A percentile compares a stretch with the other conserved stretches of the same genome.
phyloP scores from a whole-genome alignment of 2,888 invertebrate species.

The Phengaris alcon region DNA sequence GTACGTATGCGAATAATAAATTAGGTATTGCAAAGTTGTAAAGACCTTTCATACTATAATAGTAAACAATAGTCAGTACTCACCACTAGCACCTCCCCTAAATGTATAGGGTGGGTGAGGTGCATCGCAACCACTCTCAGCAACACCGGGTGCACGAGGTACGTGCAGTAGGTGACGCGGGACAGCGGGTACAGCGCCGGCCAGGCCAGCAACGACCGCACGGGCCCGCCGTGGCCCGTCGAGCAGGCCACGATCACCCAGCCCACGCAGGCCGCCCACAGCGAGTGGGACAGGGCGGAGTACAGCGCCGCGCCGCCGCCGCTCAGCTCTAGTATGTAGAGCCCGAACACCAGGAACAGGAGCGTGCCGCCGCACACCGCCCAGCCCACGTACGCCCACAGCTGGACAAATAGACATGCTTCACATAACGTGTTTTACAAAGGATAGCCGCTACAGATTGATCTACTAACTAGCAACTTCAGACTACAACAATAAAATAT shows the following conservation, averaged over 20 bases:
- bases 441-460: no score
- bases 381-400: conserved; percentile 86
- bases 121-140: conserved; percentile 89
- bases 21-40: no score
- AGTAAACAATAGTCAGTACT: conserved; percentile 45
- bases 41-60: no score
- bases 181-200: conserved; percentile 91
- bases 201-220: conserved; percentile 86
- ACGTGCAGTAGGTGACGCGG: conserved; percentile 92
- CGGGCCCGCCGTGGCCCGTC: conserved; percentile 85
- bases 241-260: conserved; percentile 93
- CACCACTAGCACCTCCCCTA: conserved; percentile 88
- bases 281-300: conserved; percentile 89
- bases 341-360: conserved; percentile 87
- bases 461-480: no score
- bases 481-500: no score
- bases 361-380: conserved; percentile 81
- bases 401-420: conserved; percentile 55
- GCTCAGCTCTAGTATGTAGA: conserved; percentile 85
- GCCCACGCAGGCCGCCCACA: conserved; percentile 88
- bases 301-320: conserved; percentile 86
- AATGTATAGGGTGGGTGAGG: conserved; percentile 89
- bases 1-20: no score
- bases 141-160: conserved; percentile 90
- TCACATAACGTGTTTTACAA: no score